phyloP scores from a whole-genome alignment of 2,113 vertebrate species.

The Phalacrocorax brasilianus region DNA sequence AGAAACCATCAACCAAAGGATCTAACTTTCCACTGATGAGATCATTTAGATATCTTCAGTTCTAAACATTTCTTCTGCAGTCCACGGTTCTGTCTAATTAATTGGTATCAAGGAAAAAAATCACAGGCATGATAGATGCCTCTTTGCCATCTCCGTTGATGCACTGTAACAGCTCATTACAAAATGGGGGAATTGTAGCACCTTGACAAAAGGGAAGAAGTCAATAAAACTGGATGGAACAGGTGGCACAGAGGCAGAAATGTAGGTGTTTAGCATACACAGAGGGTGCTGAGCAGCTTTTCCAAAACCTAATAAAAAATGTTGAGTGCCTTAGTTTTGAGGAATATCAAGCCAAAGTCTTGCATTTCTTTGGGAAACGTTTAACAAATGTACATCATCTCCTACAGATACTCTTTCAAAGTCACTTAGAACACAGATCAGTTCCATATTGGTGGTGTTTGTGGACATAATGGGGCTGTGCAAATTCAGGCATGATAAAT shows the following conservation, averaged over 20 bases:
- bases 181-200: background rate
- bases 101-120: background rate
- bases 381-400: background rate
- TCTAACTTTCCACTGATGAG: conserved; percentile 4
- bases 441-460: background rate
- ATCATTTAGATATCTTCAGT: conserved; percentile 21
- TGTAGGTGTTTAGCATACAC: background rate
- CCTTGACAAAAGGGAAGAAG: background rate
- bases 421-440: background rate
- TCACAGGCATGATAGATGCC: background rate
- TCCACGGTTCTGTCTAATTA: conserved; percentile 6
- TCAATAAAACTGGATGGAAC: background rate
- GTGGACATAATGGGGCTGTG: background rate
- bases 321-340: background rate
- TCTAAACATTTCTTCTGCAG: background rate
- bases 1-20: conserved; percentile 20
- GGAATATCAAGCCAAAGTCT: background rate
- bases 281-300: background rate
- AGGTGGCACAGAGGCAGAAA: background rate
- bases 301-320: background rate
- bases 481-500: background rate
- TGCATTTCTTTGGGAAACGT: background rate
- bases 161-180: background rate
- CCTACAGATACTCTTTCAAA: background rate
- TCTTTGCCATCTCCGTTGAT: background rate